A percentile compares a stretch with the other conserved stretches of the same genome.
phyloP scores from a whole-genome alignment of 2,113 vertebrate genomes.

The Phaethornis superciliosus region DNA sequence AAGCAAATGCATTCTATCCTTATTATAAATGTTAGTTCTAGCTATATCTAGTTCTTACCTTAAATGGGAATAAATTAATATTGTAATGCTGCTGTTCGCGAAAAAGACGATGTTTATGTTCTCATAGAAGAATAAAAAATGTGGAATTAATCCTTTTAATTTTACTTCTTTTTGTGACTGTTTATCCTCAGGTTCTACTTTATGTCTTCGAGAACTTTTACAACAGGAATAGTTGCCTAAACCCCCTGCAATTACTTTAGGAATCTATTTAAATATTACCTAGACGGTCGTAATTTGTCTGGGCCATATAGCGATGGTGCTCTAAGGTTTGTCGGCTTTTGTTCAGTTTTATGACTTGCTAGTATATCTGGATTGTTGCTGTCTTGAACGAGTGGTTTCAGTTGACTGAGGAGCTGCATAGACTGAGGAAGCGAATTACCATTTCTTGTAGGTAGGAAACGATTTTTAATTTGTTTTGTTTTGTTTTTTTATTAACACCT shows the following conservation, averaged over 20 bases:
- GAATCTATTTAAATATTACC: slow-evolving; percentile 94
- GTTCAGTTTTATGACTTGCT: slow-evolving; percentile 99
- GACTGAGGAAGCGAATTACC: slow-evolving; percentile 83
- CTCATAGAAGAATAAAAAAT: slow-evolving; percentile 81
- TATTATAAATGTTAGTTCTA: slow-evolving; percentile 85
- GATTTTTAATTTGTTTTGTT: not conserved
- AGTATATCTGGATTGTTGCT: slow-evolving; percentile 95
- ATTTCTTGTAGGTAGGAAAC: slow-evolving; percentile 71
- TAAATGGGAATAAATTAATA: slow-evolving; percentile 84
- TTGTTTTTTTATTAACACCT: not conserved
- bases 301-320: slow-evolving; percentile 86
- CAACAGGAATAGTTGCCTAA: slow-evolving; percentile 81
- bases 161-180: slow-evolving; percentile 80
- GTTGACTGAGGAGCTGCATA: slow-evolving; percentile 85
- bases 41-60: slow-evolving; percentile 81
- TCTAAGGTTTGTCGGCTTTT: slow-evolving; percentile 95
- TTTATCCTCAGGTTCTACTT: slow-evolving; percentile 83
- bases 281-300: slow-evolving; percentile 89
- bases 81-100: slow-evolving; percentile 86
- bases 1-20: slow-evolving; percentile 83
- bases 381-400: slow-evolving; percentile 90
- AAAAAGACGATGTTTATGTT: slow-evolving; percentile 84
- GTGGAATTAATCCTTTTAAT: slow-evolving; percentile 81
- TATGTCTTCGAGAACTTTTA: slow-evolving; percentile 84
- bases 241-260: slow-evolving; percentile 84